Evolutionary conservation across 2,113 vertebrate genomes (phyloP), one percentile per base, ranked within the genome.

Genomic region (Pluvianellus socialis): DNA sequence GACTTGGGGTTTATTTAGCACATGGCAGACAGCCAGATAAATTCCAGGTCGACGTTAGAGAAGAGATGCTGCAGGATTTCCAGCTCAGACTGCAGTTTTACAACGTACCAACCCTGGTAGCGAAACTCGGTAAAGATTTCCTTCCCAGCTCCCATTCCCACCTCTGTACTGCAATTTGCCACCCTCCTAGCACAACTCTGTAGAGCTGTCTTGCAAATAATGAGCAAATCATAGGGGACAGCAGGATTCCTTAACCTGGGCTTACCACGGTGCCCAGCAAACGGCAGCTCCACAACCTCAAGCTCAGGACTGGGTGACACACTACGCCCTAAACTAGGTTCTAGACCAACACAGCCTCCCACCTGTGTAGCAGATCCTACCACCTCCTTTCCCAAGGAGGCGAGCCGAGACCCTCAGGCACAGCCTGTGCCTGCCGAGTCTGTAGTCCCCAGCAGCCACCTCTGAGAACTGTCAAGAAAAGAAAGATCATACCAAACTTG

Each of bases 1-100:
- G 77, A 94, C 79, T 95, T 95, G 91, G 95, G 94, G 96, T 95
- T 97, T 97, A 97, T 95, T 96, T 95, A 97, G 95, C 81, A 79
- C 18, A 7, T 97, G 96, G 97, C 97, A 96, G 89, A 6, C 87
- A 68, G 95, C 96, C 96, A 96, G 97, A 91, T 58, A 89, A 97
- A 96, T 97, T 97, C 96, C 96, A 97, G 92, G 92, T 94, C 1
- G 33, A 95, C 79, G 89, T 55, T 88, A 92, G 84, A 4, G 58
- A 92, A 82, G 84, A 95, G 94, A 95, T 91, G 90, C 90, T 93
- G 92, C 90, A 79, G 85, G 81, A 92, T 86, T 95, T 90, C 89
- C 89, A 96, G 81, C 88, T 84, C 94, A 84, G 55, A n/a, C 76
- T 68, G 81, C 81, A 82, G 52, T 79, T 95, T 91, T 79, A 72